Percentiles rank a stretch among this genome's conserved stretches.
These are phyloP conservation scores for Holothuria glaberrima DNA, from an alignment of 35 echinoderm and acorn worm species.

Conservation along the genomic window DNA sequence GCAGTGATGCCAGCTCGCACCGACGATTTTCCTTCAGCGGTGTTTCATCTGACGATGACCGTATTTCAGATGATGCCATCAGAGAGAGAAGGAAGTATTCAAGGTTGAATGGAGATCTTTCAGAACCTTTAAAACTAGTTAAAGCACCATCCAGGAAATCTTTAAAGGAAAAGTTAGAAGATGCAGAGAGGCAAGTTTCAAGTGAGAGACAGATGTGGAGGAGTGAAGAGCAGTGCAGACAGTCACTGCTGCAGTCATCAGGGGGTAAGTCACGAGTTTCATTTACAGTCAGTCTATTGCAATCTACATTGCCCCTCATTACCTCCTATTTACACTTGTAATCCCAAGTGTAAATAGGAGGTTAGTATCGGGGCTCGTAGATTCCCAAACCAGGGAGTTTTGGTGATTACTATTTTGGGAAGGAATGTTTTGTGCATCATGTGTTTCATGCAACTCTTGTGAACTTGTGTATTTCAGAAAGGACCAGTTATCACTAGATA, in stretches of 20 bases:
- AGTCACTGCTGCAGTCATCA: not conserved
- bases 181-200: constrained; percentile 15
- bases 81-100: not conserved
- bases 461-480: not conserved
- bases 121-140: constrained; percentile 7
- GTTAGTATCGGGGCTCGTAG: too few relatives aligned
- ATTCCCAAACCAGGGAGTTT: too few relatives aligned
- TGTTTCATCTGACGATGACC: constrained; percentile 5
- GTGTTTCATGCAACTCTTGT: not conserved
- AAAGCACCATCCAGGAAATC: not conserved
- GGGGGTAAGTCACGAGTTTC: not conserved
- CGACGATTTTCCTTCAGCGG: not conserved
- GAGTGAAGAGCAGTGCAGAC: not conserved
- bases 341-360: too few relatives aligned
- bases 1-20: not conserved
- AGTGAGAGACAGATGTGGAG: not conserved
- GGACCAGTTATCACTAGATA: not conserved
- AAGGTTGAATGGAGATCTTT: not conserved
- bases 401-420: too few relatives aligned
- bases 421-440: not conserved
- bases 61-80: not conserved
- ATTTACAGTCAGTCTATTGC: too few relatives aligned
- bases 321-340: too few relatives aligned
- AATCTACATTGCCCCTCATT: too few relatives aligned
- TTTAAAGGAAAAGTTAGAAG: constrained; percentile 34